Conservation (phyloP, 2,888 invertebrate species). For the Heteropelma amictum region DNA sequence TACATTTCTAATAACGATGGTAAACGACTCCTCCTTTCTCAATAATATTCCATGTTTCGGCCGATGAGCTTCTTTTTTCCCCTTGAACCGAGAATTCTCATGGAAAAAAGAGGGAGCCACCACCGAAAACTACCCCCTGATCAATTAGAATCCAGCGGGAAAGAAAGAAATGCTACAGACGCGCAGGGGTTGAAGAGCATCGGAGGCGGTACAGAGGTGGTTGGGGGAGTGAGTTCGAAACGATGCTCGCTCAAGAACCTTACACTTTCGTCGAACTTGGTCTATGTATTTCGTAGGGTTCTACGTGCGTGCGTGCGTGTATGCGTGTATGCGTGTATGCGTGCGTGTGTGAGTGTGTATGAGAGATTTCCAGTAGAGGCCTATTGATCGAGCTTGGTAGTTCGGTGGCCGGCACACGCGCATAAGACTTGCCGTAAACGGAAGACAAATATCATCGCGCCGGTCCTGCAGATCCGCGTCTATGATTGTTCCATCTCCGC, state of each 20-base stretch:
- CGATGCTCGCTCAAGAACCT: constrained; percentile 39
- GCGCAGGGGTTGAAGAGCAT: neutral
- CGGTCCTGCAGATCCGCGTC: constrained; percentile 73
- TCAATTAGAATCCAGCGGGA: constrained; percentile 13
- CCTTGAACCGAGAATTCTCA: constrained; percentile 7
- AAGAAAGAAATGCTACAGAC: constrained; percentile 10
- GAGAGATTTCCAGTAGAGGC: constrained; percentile 74
- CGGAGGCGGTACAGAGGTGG: neutral
- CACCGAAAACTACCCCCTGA: neutral
- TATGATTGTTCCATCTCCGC: constrained; percentile 53
- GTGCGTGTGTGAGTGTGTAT: constrained; percentile 60
- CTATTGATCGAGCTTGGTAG: constrained; percentile 73
- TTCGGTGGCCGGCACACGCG: constrained; percentile 75
- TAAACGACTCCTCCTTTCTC: neutral
- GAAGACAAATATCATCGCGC: constrained; percentile 77
- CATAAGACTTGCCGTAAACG: constrained; percentile 77
- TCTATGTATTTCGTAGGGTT: neutral
- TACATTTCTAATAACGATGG: too few species aligned
- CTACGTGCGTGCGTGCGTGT: constrained; percentile 58
- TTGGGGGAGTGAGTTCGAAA: constrained; percentile 16
- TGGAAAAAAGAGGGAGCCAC: constrained; percentile 7
- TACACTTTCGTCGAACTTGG: constrained; percentile 38
- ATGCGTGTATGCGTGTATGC: constrained; percentile 57
- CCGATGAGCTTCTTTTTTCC: neutral
- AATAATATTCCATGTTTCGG: neutral